phyloP scores from a whole-genome alignment of 2,888 invertebrate genomes.

The Spicauda simplicius region DNA sequence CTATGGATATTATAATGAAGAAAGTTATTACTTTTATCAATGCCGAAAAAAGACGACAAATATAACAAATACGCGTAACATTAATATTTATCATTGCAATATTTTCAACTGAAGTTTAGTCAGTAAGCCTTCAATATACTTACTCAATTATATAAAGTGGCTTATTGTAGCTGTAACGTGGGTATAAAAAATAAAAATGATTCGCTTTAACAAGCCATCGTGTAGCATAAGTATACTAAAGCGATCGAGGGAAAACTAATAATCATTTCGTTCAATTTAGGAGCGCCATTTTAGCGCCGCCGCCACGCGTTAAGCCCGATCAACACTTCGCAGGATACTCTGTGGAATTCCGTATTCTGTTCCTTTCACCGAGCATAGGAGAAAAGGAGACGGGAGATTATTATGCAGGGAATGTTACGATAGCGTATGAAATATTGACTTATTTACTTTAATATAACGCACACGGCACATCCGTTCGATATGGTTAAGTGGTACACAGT shows the following conservation, averaged over 20 bases:
- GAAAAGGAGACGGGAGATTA: constrained; percentile 18
- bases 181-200: constrained; percentile 3
- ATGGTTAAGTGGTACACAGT: constrained; percentile 3
- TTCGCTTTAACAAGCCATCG: constrained; percentile 7
- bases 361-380: constrained; percentile 11
- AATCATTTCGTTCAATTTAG: constrained; percentile 17
- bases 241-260: constrained; percentile 7
- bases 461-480: constrained; percentile 17
- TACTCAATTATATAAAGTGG: background rate
- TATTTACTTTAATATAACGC: constrained; percentile 24
- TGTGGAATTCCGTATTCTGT: constrained; percentile 25
- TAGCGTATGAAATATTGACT: constrained; percentile 18
- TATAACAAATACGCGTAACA: no score
- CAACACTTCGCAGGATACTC: constrained; percentile 36
- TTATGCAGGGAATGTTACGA: constrained; percentile 29
- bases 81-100: no score
- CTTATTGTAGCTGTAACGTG: background rate
- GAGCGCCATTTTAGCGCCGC: constrained; percentile 27
- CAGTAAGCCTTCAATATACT: background rate
- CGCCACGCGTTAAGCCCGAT: constrained; percentile 26
- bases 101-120: no score
- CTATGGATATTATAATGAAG: no score
- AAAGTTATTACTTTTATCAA: no score
- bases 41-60: no score
- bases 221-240: background rate